Percentiles rank a stretch among this genome's conserved stretches.
These are phyloP conservation scores for Prunella himalayana DNA, from an alignment of 2,113 vertebrate species.

Conservation along the genomic window DNA sequence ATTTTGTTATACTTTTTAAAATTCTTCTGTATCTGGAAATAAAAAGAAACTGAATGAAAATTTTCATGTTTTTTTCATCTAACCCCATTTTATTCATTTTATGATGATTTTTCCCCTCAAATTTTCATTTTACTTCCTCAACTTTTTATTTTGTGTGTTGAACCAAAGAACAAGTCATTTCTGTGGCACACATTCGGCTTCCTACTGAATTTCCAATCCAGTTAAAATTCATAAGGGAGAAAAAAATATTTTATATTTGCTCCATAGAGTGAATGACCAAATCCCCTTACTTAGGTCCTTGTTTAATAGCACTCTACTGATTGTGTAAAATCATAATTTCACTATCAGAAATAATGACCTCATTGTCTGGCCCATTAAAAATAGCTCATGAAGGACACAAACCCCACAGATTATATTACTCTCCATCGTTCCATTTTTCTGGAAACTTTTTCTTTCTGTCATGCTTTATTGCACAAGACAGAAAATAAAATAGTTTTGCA, in stretches of 20 bases:
- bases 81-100: neutral
- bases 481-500: neutral
- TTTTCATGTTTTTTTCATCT: neutral
- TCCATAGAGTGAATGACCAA: neutral
- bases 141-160: neutral
- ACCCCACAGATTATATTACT: neutral
- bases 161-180: neutral
- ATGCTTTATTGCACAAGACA: neutral
- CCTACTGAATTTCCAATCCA: neutral
- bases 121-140: neutral
- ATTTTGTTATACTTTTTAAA: neutral
- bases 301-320: neutral
- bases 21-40: neutral
- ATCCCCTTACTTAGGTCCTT: neutral
- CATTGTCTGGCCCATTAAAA: neutral
- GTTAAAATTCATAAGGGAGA: neutral
- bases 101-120: fast-evolving
- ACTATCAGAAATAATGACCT: neutral
- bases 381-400: neutral
- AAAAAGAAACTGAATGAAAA: neutral
- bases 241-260: neutral
- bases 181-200: neutral
- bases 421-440: neutral
- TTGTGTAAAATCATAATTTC: neutral
- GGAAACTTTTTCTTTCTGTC: neutral